phyloP scores from a whole-genome alignment of 2,113 vertebrate genomes.

The Colius striatus region DNA sequence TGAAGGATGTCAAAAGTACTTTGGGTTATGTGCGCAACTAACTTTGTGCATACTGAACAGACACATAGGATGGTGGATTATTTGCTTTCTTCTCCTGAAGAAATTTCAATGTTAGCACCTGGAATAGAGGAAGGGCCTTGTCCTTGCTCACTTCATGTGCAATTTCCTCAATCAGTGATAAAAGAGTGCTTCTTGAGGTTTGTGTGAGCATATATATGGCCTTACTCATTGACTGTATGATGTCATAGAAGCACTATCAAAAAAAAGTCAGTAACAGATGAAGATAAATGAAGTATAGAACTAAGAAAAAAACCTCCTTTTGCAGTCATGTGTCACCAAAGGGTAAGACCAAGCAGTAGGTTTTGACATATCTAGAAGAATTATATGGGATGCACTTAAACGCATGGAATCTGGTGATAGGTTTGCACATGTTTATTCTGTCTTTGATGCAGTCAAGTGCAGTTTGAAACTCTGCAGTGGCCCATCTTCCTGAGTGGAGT shows the following conservation, averaged over 20 bases:
- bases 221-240: neutral
- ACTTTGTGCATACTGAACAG: neutral
- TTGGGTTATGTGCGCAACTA: neutral
- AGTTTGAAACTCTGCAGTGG: neutral
- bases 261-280: neutral
- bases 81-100: neutral
- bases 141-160: neutral
- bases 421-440: neutral
- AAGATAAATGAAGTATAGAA: neutral
- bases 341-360: neutral
- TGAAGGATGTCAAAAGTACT: neutral
- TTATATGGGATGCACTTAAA: neutral
- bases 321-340: neutral
- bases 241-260: neutral
- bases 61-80: neutral
- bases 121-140: neutral
- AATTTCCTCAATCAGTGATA: neutral
- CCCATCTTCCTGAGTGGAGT: fast-evolving
- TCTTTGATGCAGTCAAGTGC: neutral
- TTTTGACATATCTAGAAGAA: neutral
- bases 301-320: neutral
- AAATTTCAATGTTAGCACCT: neutral
- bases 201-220: neutral
- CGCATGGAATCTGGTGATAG: neutral
- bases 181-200: neutral